These are phyloP conservation scores for Babylonia areolata DNA, from an alignment of 1,140 invertebrate genomes.

Conservation along the genomic window DNA sequence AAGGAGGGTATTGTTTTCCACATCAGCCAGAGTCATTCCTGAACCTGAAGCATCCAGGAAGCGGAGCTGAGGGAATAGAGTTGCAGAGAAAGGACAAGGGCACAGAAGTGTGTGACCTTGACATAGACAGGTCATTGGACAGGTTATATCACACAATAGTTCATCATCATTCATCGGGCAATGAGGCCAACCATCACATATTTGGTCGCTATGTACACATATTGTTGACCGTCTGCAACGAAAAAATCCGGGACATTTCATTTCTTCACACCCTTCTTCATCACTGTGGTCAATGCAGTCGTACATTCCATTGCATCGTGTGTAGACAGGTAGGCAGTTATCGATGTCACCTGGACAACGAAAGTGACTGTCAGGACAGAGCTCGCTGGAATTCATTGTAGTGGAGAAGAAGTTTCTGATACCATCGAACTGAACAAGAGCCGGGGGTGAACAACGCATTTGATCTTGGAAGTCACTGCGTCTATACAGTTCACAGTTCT, in stretches of 20 bases:
- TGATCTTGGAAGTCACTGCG: too few relatives aligned
- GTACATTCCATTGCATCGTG: slow-evolving; percentile 39
- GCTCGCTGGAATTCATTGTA: too few relatives aligned
- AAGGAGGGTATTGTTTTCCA: too few relatives aligned
- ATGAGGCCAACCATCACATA: slow-evolving; percentile 16
- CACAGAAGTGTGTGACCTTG: neutral
- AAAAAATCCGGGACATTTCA: neutral
- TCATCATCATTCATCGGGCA: slow-evolving; percentile 24
- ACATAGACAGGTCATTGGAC: neutral
- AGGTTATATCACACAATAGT: neutral
- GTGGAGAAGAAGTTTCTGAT: neutral
- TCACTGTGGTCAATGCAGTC: slow-evolving; percentile 21
- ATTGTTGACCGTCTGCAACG: neutral
- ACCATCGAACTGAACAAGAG: neutral
- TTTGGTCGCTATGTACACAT: neutral
- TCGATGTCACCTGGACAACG: neutral
- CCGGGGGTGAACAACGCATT: neutral
- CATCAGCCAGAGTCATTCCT: too few relatives aligned
- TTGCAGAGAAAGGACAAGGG: too few relatives aligned
- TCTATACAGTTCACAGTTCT: too few relatives aligned
- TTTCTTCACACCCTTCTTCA: neutral
- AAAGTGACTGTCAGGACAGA: neutral
- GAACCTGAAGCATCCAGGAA: too few relatives aligned
- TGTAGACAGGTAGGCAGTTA: slow-evolving; percentile 27
- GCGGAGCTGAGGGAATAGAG: too few relatives aligned